A percentile compares a stretch with the other conserved stretches of the same genome.
phyloP scores from a whole-genome alignment of 2,797 vertebrate species.

The Poliocrania exsul region DNA sequence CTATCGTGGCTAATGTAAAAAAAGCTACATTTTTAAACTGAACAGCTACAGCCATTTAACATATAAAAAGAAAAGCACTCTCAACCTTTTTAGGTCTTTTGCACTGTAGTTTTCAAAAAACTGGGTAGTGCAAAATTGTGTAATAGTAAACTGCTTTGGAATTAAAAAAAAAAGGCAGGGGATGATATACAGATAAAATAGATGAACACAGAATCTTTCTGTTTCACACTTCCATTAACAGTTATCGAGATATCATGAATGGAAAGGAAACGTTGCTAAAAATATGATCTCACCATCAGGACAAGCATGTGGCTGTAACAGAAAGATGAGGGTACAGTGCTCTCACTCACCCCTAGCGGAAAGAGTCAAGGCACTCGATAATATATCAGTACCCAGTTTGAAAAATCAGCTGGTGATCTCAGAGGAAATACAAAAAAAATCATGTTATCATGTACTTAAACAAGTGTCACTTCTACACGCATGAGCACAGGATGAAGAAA shows the following conservation, averaged over 20 bases:
- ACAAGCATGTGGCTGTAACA: slow-evolving; percentile 4
- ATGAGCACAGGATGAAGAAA: slow-evolving; percentile 1
- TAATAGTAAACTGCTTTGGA: background rate
- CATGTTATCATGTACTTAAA: background rate
- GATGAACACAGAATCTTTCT: slow-evolving; percentile 16
- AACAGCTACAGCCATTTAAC: background rate
- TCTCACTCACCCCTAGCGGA: background rate
- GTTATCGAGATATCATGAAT: slow-evolving; percentile 26
- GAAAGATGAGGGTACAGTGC: background rate
- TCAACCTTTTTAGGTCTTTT: background rate
- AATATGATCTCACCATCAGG: slow-evolving; percentile 20
- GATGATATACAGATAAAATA: background rate
- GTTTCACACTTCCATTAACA: slow-evolving; percentile 38
- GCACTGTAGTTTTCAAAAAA: background rate
- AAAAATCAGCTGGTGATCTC: background rate
- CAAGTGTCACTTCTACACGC: background rate
- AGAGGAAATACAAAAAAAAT: background rate
- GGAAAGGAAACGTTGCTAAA: slow-evolving; percentile 48
- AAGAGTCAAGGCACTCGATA: background rate
- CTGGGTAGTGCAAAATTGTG: background rate
- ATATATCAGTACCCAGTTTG: background rate
- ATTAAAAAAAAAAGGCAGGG: background rate
- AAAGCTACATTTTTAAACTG: background rate
- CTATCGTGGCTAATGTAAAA: background rate
- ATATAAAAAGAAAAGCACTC: background rate